Evolutionary conservation across 2,113 vertebrate genomes (phyloP).

Genomic region (Terrapene triunguis): DNA sequence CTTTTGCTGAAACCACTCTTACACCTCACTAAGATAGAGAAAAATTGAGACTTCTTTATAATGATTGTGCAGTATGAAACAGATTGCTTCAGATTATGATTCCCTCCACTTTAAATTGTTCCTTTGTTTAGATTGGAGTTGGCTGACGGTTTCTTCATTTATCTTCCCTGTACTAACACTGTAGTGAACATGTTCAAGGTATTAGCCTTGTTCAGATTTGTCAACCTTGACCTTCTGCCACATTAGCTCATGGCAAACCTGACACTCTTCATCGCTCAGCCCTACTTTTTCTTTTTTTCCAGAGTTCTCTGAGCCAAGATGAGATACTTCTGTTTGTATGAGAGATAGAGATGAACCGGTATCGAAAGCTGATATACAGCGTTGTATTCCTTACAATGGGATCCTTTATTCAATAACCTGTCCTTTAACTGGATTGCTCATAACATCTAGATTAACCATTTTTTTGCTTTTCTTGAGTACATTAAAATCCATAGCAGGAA

Average conservation of each 20-base stretch:
- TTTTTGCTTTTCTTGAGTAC: neutral
- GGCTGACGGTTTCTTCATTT: constrained; percentile 61
- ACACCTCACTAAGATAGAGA: neutral
- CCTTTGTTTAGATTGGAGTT: constrained; percentile 60
- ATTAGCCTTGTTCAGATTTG: constrained; percentile 44
- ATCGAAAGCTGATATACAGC: neutral
- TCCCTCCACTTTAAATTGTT: constrained; percentile 49
- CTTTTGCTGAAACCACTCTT: neutral
- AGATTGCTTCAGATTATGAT: constrained; percentile 67
- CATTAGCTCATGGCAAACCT: constrained; percentile 57
- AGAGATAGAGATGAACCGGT: neutral
- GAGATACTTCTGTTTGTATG: neutral
- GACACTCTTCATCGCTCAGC: constrained; percentile 69
- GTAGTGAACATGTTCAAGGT: constrained; percentile 3
- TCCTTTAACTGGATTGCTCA: neutral
- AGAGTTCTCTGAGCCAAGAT: constrained; percentile 16
- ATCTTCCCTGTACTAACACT: neutral
- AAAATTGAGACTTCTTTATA: constrained; percentile 59
- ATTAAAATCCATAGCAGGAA: neutral
- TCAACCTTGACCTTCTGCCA: constrained; percentile 70
- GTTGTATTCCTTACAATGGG: neutral
- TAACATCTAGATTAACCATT: neutral
- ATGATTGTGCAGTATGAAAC: constrained; percentile 38
- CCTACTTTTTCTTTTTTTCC: neutral
- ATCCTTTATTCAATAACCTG: neutral